Evolutionary conservation across 2,113 vertebrate genomes (phyloP).

Genomic region (Catagonus wagneri): DNA sequence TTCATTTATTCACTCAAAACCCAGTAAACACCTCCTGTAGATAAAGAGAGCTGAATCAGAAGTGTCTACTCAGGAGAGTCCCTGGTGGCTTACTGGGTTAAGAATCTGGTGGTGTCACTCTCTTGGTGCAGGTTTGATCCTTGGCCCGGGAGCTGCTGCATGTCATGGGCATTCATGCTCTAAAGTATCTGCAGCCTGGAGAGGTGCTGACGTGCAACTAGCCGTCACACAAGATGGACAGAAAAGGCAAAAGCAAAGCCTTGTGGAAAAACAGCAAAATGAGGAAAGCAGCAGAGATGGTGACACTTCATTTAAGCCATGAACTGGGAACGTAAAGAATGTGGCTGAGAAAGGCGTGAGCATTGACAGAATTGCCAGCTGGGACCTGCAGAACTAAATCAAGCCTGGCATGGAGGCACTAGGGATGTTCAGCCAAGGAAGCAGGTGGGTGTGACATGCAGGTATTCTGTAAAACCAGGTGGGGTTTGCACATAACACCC

Average conservation of each 20-base stretch:
- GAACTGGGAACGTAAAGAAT: neutral
- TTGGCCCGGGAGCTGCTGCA: too few species aligned
- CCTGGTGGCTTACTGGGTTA: too few species aligned
- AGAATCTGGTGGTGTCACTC: too few species aligned
- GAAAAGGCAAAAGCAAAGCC: neutral
- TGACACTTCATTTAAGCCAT: neutral
- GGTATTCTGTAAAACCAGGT: neutral
- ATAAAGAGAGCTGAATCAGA: neutral
- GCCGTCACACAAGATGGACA: neutral
- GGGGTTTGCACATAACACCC: too few species aligned
- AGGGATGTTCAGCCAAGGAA: too few species aligned
- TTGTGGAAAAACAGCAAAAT: neutral
- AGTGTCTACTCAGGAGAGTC: neutral
- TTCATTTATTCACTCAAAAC: neutral
- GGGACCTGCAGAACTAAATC: neutral
- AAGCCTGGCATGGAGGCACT: rapidly evolving
- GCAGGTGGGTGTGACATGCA: neutral
- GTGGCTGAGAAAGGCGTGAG: neutral
- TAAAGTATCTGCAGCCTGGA: neutral
- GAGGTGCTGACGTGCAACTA: neutral
- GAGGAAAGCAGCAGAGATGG: neutral
- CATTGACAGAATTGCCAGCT: neutral
- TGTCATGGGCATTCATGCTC: too few species aligned
- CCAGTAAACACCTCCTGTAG: neutral
- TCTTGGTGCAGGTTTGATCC: too few species aligned